Conservation (phyloP, 1,140 invertebrate species). For the Orius insidiosus region DNA sequence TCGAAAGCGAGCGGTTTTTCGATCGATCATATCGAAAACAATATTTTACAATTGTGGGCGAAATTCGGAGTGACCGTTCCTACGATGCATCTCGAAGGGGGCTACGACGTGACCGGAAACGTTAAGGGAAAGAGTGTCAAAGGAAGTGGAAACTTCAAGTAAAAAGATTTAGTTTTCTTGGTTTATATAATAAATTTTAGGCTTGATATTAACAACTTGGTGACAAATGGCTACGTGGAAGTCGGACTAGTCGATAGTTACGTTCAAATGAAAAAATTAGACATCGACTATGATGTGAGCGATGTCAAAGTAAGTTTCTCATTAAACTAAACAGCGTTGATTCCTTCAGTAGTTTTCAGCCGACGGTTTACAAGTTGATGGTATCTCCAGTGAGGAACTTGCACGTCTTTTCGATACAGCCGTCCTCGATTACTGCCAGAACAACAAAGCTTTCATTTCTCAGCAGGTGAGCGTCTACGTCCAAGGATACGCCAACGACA, state of each 20-base stretch:
- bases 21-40: constrained; percentile 12
- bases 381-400: constrained; percentile 7
- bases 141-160: constrained; percentile 10
- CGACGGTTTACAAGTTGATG: constrained; percentile 3
- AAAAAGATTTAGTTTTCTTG: neutral
- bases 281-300: constrained; percentile 5
- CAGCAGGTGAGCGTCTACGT: constrained; percentile 1
- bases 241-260: constrained; percentile 1
- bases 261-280: constrained; percentile 3
- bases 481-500: constrained; percentile 4
- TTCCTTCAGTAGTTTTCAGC: constrained; percentile 9
- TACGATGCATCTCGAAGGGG: constrained; percentile 2
- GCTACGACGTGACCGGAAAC: constrained; percentile 5
- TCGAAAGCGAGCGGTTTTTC: constrained; percentile 11
- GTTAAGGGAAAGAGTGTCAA: constrained; percentile 6
- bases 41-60: constrained; percentile 9
- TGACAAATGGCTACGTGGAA: neutral
- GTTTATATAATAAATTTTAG: constrained; percentile 3
- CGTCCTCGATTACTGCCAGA: constrained; percentile 1
- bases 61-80: constrained; percentile 11
- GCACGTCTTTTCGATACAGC: constrained; percentile 1
- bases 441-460: neutral
- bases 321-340: neutral
- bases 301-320: constrained; percentile 3
- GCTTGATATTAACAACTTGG: constrained; percentile 1